A percentile compares a stretch with the other conserved stretches of the same genome.
phyloP scores from a whole-genome alignment of 2,797 vertebrate species.

The Sphaeramia orbicularis region DNA sequence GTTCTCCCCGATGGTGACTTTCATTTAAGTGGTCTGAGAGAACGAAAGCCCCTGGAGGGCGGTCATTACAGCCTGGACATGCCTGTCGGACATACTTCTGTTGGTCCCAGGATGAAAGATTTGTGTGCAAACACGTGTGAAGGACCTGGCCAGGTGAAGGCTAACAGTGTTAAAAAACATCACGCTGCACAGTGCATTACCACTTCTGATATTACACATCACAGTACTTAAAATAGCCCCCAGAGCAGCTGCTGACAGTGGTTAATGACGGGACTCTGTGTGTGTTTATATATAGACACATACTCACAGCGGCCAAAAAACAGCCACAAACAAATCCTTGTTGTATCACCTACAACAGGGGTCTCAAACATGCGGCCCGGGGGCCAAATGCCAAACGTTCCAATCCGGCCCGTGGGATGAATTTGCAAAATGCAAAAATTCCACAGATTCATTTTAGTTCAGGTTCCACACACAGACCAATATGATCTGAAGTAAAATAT shows the following conservation, averaged over 20 bases:
- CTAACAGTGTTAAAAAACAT: constrained; percentile 67
- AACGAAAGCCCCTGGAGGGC: constrained; percentile 36
- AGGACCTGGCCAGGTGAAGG: constrained; percentile 71
- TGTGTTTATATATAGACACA: constrained; percentile 54
- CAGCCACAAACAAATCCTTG: constrained; percentile 65
- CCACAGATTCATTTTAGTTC: too few species aligned
- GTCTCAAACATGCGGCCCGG: too few species aligned
- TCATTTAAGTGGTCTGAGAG: constrained; percentile 52
- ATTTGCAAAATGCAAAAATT: too few species aligned
- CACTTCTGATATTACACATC: constrained; percentile 79
- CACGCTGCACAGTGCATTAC: constrained; percentile 50
- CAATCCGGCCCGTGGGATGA: too few species aligned
- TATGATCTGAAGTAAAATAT: too few species aligned
- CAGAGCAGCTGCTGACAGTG: constrained; percentile 72
- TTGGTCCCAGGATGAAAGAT: constrained; percentile 51
- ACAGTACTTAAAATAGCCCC: constrained; percentile 71
- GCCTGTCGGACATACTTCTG: constrained; percentile 50
- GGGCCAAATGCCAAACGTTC: too few species aligned
- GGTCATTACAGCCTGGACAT: constrained; percentile 27
- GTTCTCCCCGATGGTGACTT: constrained; percentile 54
- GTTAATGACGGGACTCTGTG: constrained; percentile 68
- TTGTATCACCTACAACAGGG: constrained; percentile 41
- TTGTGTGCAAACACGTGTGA: constrained; percentile 65
- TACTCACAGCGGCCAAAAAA: constrained; percentile 59
- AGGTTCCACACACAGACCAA: too few species aligned